Base-by-base conservation (phyloP, 2,888 invertebrate species). In the Psococerastis gibbosa region DNA sequence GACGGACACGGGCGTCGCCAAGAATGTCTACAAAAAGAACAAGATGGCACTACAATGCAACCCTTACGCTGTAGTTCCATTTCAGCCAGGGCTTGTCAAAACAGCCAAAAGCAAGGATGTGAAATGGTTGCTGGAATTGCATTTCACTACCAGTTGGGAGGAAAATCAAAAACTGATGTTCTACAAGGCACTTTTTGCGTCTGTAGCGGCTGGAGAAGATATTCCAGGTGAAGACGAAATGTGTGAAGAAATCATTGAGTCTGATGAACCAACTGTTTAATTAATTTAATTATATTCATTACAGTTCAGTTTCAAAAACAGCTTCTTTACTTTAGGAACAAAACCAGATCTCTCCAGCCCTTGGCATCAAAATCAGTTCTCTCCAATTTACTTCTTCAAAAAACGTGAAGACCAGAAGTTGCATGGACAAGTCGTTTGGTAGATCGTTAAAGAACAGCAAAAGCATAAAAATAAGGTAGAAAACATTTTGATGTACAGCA, bases 101-200 rank as follows among this genome's bases (percentile, higher is more conserved):
- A 38, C 20, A 41, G 32, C 42, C 17, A 38, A 45, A 33, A 23
- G 23, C 13, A 20, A 42, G 22, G 46, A 45, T 20, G 45, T 46
- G 20, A 38, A 41, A 41, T 34, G 32, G 22, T 27, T 45, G 27
- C 35, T 45, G 13, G 27, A 31, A 34, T 42, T 33, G 22, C 45
- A 45, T 27, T 43, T 23, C 33, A 32, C 33, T 22, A 31, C 32
- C 22, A 42, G 42, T 27, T 45, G 35, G 42, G 18, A 35, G 20
- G 22, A 4, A 6, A 11, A n/a, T 23, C 32, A 15, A 32, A 34
- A 46, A 43, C 49, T 33, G 49, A 27, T 9, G 27, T 27, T 9
- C 27, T 27, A 27, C 11, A 27, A 27, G 27, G 8, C 6, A 27
- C 27, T 27, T 27, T 27, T 27, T 11, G 8, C 6, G 11, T 27